Base-by-base conservation (phyloP, 2,888 invertebrate genomes). In the Drosophila gaucha region DNA sequence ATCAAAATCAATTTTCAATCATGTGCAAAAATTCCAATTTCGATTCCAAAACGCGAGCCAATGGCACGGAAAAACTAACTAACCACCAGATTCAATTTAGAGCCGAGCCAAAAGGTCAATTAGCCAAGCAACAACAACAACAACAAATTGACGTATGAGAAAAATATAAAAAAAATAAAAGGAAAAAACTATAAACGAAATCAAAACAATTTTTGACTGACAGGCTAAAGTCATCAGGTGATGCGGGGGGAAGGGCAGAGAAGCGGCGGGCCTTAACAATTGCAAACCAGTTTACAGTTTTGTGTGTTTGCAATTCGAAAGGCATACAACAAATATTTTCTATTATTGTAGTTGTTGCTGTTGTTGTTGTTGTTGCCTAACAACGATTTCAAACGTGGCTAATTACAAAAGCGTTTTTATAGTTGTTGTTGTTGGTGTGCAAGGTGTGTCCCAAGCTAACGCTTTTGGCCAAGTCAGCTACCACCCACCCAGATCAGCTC, bases 21-120 rank as follows among this genome's bases (percentile, higher is more conserved):
- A 74, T 58, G 52, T 57, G 51, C 59, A 59, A 30, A 54, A 67
- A 51, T 57, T 64, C 35, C 51, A 74, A 72, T 54, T 44, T 50
- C 49, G 35, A 35, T 49, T 38, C 31, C 18, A 9, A 55, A 41
- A 60, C 38, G 38, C 43, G 52, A 65, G 44, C 55, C 58, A 71
- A 67, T 68, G 62, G 55, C 50, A 38, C 12, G 73, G 56, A 65
- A 69, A 59, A 74, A 49, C 33, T 26, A 78, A 66, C 66, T 59
- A 67, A 86, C 87, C 82, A 82, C 41, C 82, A 86, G 60, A 80
- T 74, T 83, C 78, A 83, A 83, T 83, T 83, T 84, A 68, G 65
- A 68, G 65, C 69, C 59, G 49, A 63, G 69, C 67, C 69, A 67
- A 80, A 86, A 86, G 80, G 80, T 80, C 80, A 80, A 80, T 86